Conservation (phyloP, 1,140 invertebrate species). For the Dendroctonus valens region DNA sequence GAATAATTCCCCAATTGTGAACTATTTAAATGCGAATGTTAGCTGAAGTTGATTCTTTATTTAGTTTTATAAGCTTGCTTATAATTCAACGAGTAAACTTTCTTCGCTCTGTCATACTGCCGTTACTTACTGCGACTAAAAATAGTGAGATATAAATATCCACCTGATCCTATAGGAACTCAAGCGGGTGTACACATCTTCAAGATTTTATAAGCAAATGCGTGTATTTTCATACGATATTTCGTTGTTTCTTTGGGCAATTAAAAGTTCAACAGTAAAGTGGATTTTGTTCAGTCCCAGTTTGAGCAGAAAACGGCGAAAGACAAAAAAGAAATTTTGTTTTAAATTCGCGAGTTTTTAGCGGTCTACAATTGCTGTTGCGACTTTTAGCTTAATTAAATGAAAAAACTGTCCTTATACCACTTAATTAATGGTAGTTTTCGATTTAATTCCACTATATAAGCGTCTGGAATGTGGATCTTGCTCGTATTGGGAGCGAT, state of each 20-base stretch:
- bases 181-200: conserved; percentile 15
- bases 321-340: no score
- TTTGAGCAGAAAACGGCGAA: no score
- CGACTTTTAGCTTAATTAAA: no score
- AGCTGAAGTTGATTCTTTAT: conserved; percentile 2
- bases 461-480: no score
- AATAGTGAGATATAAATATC: conserved; percentile 23
- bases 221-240: conserved; percentile 8
- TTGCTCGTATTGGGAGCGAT: neutral
- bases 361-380: no score
- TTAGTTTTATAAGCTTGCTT: conserved; percentile 1
- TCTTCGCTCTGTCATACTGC: conserved; percentile 8
- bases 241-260: no score
- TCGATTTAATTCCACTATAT: no score
- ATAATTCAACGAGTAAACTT: conserved; percentile 13
- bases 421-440: no score
- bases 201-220: conserved; percentile 20
- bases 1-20: neutral
- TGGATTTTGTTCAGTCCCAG: no score
- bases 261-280: no score
- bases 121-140: conserved; percentile 17
- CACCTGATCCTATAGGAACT: conserved; percentile 21
- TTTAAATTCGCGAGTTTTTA: no score
- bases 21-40: neutral
- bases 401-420: no score